Base-by-base conservation (phyloP, 1,140 invertebrate species). In the Drosophila elegans region DNA sequence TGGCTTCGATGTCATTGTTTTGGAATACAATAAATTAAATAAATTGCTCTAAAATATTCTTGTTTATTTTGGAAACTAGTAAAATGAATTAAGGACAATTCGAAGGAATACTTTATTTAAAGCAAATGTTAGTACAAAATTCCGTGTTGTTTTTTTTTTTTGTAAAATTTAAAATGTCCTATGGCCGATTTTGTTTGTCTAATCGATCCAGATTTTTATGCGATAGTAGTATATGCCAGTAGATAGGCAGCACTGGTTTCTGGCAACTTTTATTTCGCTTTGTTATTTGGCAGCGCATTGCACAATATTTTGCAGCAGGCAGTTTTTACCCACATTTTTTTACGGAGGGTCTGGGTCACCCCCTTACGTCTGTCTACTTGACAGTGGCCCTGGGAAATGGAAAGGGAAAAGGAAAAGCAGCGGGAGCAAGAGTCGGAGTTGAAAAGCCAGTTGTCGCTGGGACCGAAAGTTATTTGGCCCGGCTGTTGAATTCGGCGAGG, bases 261-360 rank as follows among this genome's bases (percentile, higher is more conserved):
- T 59, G 38, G 36, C 41, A 32, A 71, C 61, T 75, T 75, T 59
- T 46, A 56, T 67, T 42, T 76, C 51, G 51, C 67, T 66, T 74
- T 66, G 63, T 66, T 76, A 86, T 86, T 86, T 86, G 83, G 83
- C 83, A 86, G 76, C 76, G 76, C 82, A 86, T 72, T 78, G 82
- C 82, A 86, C 75, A 86, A 82, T 72, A 79, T 88, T 82, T 82
- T 71, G 49, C 68, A 67, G 53, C 62, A 57, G 78, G 60, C 64
- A 62, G 55, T 78, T 86, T 69, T 66, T 69, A 39, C 41, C 45
- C 25, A 25, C 59, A n/a, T 41, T 16, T 59, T 21, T 54, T 42
- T 57, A 39, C 9, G 32, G 29, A 16, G 16, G 16, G 16, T 21
- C 16, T 21, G 16, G 16, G 51, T 16, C n/a, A 10, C 11, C 6